These are phyloP conservation scores for Anabas testudineus DNA, from an alignment of 2,797 vertebrate species.

Conservation along the genomic window DNA sequence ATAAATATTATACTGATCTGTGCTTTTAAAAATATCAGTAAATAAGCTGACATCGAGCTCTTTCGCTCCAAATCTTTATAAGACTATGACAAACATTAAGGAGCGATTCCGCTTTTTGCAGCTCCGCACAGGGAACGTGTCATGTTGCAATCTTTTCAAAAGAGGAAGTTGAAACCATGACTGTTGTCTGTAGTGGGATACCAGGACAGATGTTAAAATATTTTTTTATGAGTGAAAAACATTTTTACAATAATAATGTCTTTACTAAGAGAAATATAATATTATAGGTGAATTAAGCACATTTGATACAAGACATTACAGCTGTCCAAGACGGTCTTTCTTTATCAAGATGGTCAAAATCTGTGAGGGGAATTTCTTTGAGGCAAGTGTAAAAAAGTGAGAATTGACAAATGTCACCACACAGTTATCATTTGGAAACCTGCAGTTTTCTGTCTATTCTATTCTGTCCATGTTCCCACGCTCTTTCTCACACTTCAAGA, in stretches of 20 bases:
- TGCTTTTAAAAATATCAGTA: constrained; percentile 15
- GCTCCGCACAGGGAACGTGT: constrained; percentile 63
- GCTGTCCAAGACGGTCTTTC: not conserved
- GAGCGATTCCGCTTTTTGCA: constrained; percentile 76
- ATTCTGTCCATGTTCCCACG: no score
- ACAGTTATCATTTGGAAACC: no score
- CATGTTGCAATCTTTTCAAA: constrained; percentile 76
- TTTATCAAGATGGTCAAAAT: not conserved
- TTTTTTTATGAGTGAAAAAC: constrained; percentile 4
- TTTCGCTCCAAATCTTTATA: constrained; percentile 24
- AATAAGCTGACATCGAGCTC: constrained; percentile 27
- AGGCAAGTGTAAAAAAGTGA: no score
- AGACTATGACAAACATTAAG: constrained; percentile 46
- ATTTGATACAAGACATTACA: not conserved
- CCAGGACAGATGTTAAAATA: constrained; percentile 1
- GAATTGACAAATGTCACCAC: no score
- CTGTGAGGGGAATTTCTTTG: not conserved
- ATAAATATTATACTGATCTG: not conserved
- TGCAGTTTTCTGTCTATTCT: no score
- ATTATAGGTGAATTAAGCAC: not conserved
- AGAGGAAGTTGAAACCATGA: constrained; percentile 72
- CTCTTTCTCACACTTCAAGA: no score
- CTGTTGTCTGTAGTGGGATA: constrained; percentile 33
- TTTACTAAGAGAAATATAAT: no score
- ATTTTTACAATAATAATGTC: constrained; percentile 13